phyloP scores from a whole-genome alignment of 2,113 vertebrate species.

The Gallinago paraguaiae region DNA sequence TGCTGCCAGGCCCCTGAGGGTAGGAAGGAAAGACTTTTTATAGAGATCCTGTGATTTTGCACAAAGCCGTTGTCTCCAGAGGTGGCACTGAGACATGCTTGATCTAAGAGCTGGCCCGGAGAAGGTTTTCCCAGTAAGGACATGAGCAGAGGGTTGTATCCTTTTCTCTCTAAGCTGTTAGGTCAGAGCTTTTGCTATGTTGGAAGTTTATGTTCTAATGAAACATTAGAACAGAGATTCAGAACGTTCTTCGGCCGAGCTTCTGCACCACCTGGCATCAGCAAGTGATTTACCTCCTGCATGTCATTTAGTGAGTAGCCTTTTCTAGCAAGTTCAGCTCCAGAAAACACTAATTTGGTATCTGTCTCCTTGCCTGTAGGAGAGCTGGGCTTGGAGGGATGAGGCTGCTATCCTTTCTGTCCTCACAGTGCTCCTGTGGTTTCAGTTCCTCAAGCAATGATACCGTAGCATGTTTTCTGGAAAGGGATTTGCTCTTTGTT shows the following conservation, averaged over 20 bases:
- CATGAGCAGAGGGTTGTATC: background rate
- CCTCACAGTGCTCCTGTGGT: background rate
- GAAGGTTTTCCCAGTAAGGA: background rate
- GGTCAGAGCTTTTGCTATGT: background rate
- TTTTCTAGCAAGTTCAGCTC: background rate
- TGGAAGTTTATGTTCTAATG: background rate
- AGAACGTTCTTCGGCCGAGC: background rate
- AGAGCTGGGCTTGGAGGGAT: background rate
- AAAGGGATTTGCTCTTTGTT: constrained; percentile 29
- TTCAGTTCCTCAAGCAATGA: constrained; percentile 31
- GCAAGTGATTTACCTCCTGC: background rate
- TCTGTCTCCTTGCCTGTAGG: background rate
- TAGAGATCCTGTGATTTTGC: background rate
- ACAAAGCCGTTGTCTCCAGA: background rate
- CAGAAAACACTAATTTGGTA: background rate
- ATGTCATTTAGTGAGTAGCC: background rate
- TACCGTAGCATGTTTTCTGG: background rate
- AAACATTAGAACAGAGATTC: background rate
- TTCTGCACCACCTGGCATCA: background rate
- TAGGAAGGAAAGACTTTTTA: background rate
- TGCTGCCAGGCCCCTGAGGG: background rate
- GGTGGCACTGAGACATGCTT: background rate
- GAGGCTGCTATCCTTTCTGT: constrained; percentile 10
- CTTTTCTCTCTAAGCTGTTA: background rate
- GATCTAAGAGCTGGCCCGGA: background rate